Evolutionary conservation across 2,797 vertebrate species (phyloP).

Genomic region (Anolis apletophallus): DNA sequence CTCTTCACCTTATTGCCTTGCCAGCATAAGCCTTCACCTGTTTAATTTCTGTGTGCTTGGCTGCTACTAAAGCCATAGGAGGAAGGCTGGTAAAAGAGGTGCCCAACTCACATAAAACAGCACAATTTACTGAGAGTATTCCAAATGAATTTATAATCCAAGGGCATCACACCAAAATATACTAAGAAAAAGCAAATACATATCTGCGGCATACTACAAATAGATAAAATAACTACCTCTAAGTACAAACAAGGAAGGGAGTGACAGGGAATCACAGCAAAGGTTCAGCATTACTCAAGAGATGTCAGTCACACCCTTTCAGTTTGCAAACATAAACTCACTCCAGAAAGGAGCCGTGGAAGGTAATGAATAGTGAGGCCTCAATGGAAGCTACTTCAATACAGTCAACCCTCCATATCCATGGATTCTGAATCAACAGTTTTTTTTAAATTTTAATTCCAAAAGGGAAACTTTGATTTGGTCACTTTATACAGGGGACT

Average conservation of each 20-base stretch:
- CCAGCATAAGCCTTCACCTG: neutral
- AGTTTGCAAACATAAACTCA: neutral
- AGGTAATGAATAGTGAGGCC: neutral
- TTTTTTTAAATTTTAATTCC: too few species aligned
- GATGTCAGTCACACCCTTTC: neutral
- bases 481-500: too few species aligned
- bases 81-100: neutral
- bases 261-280: constrained; percentile 15
- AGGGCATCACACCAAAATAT: constrained; percentile 3
- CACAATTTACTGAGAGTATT: constrained; percentile 13
- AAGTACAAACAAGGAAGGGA: constrained; percentile 31
- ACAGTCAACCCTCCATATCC: too few species aligned
- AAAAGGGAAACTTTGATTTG: too few species aligned
- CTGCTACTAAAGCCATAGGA: neutral
- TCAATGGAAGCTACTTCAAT: neutral
- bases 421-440: too few species aligned
- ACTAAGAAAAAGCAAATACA: constrained; percentile 22
- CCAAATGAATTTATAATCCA: neutral
- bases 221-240: constrained; percentile 19
- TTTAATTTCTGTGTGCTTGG: neutral
- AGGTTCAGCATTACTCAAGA: constrained; percentile 7
- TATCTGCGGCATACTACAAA: constrained; percentile 20
- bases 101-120: neutral
- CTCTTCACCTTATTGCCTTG: neutral
- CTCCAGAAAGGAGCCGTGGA: neutral